Conservation (phyloP, 2,888 invertebrate species). For the Seladonia tumulorum region DNA sequence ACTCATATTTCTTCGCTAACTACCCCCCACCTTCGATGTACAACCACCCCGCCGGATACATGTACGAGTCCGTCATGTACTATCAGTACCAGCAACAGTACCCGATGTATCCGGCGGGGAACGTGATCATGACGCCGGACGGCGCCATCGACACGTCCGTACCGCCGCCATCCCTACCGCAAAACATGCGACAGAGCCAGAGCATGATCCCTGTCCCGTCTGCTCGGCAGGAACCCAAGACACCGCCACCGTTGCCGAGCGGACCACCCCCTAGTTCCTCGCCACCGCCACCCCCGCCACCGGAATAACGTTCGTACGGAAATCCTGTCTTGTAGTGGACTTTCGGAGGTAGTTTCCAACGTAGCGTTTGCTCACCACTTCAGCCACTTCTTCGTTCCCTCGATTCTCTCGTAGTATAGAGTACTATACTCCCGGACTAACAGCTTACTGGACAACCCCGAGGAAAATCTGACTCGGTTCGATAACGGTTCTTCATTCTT, state of each 20-base stretch:
- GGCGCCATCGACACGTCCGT: constrained; percentile 81
- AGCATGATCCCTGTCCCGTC: constrained; percentile 37
- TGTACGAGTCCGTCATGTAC: constrained; percentile 78
- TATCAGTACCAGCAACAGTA: constrained; percentile 77
- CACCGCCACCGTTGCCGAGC: constrained; percentile 86
- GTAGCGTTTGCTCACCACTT: constrained; percentile 31
- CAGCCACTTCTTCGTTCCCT: constrained; percentile 43
- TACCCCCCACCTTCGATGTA: constrained; percentile 75
- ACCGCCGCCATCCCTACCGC: constrained; percentile 78
- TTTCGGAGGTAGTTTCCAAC: constrained; percentile 44
- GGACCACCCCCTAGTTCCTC: constrained; percentile 88
- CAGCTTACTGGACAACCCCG: neutral
- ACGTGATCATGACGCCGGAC: constrained; percentile 78
- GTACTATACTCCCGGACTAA: neutral
- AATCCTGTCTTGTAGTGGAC: constrained; percentile 61
- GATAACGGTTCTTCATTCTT: neutral
- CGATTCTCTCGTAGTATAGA: neutral
- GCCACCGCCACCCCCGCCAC: constrained; percentile 86
- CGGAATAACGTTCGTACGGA: constrained; percentile 71
- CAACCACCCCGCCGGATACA: constrained; percentile 69
- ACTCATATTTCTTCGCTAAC: constrained; percentile 75
- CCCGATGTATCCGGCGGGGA: constrained; percentile 76
- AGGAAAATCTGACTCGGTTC: neutral
- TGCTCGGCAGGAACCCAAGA: constrained; percentile 61
- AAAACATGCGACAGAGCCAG: constrained; percentile 55